Evolutionary conservation across 2,888 invertebrate genomes (phyloP), one percentile per base, ranked within the genome.

Genomic region (Apamea anceps): DNA sequence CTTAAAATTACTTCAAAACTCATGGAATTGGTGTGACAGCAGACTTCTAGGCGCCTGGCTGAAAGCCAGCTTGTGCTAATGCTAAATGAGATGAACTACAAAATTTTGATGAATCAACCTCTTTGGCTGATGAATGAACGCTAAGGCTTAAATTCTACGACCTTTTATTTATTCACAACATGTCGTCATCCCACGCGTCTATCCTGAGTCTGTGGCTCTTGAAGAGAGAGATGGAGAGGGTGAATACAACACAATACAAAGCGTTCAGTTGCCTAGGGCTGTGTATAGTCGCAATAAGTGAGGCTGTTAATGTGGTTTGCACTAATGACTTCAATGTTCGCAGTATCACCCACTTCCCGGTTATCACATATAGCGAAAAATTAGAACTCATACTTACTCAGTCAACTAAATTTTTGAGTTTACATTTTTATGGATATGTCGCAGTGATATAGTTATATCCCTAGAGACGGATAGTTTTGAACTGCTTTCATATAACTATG

Each of bases 71-170:
- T 70, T 72, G 13, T 77, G 37, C 13, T 45, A 70, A 75, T 77
- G 37, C 13, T 45, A 70, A 75, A 81, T 70, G n/a, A 72, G 68
- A 75, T 81, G 65, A 66, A 68, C 21, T 74, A 18, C 18, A 51
- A 57, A 66, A 75, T 79, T 77, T 65, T 65, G 84, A 86, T 80
- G 32, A 70, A 80, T 78, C 62, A 74, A 78, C 25, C 42, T 72
- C 28, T 77, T 28, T 1, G 18, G n/a, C 28, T 79, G 75, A 82
- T 80, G 75, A 68, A 80, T 78, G 67, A 71, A 28, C 21, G 74
- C 42, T 3, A 21, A 48, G 68, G 13, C 13, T 67, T 60, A 4
- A n/a, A 32, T 75, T 15, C 21, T 48, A 65, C 2, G 10, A 15
- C 1, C 25, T 70, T 62, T 76, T 72, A 62, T 75, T 84, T 67